A percentile compares a stretch with the other conserved stretches of the same genome.
phyloP scores from a whole-genome alignment of 2,797 vertebrate species.

The Bovichtus variegatus region DNA sequence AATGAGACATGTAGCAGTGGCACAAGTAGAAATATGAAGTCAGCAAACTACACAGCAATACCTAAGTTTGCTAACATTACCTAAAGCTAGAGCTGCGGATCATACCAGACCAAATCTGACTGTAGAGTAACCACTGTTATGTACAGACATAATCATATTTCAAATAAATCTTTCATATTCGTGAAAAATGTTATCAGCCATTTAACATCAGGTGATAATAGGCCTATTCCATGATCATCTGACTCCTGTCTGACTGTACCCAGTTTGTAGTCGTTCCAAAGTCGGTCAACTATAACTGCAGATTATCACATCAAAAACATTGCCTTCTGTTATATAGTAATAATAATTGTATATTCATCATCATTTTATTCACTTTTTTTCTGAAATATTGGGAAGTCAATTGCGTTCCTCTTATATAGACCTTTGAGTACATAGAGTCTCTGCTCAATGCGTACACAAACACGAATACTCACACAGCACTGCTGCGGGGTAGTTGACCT shows the following conservation, averaged over 20 bases:
- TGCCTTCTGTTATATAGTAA: not conserved
- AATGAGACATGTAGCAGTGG: too few relatives aligned
- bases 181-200: too few relatives aligned
- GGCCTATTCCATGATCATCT: too few relatives aligned
- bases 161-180: not conserved
- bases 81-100: too few relatives aligned
- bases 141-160: not conserved
- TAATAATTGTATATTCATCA: not conserved
- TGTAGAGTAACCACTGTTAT: too few relatives aligned
- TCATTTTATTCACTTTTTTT: not conserved
- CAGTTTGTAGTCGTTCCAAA: not conserved
- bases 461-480: not conserved
- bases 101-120: too few relatives aligned
- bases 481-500: slow-evolving; percentile 54
- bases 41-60: too few relatives aligned
- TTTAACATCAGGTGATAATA: too few relatives aligned
- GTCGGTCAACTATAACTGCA: not conserved
- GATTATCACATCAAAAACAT: not conserved
- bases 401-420: not conserved
- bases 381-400: not conserved
- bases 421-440: not conserved
- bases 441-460: not conserved
- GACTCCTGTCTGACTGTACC: not conserved
- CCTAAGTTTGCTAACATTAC: too few relatives aligned
- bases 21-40: too few relatives aligned